Evolutionary conservation across 2,888 invertebrate genomes (phyloP), one percentile per base, ranked within the genome.

Genomic region (Lacanobia oleracea): DNA sequence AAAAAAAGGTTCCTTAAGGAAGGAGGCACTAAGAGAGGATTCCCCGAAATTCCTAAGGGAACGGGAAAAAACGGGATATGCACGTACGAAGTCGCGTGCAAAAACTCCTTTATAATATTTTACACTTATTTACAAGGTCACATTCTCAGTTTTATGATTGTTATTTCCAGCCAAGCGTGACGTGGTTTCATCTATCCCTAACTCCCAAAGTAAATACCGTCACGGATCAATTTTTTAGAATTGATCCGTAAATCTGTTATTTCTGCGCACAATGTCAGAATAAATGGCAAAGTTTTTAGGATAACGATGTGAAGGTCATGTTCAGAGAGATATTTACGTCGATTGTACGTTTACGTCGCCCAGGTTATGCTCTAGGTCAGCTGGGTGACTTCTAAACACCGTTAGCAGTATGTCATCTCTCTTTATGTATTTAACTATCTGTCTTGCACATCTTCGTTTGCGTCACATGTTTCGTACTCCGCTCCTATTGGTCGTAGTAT

Each of bases 271-370:
- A 71, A 50, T 50, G 60, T 45, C 59, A 53, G 21, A 33, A 50
- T 50, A 43, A 75, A 64, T 72, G 56, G 59, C 43, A 45, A 75
- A 70, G 43, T 56, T 77, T 57, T 33, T 8, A 37, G 7, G n/a
- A 37, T 33, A 45, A 56, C 43, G 10, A 37, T 9, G 12, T 70
- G 23, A 61, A 71, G 16, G 56, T 51, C 50, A 51, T 43, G 10
- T 18, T 53, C 37, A 33, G n/a, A 64, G 27, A 59, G 12, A 16
- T 48, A 60, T 68, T 61, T 71, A 45, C n/a, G n/a, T n/a, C n/a
- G n/a, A n/a, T n/a, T n/a, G n/a, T 12, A 60, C 43, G 37, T 50
- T 71, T 53, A n/a, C 27, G n/a, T 12, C 57, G 1, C n/a, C 21
- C 45, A 50, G 12, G 43, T 56, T 56, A 72, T 18, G 3, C 2